Base-by-base conservation (phyloP, 2,797 vertebrate genomes). In the Amblyraja radiata region DNA sequence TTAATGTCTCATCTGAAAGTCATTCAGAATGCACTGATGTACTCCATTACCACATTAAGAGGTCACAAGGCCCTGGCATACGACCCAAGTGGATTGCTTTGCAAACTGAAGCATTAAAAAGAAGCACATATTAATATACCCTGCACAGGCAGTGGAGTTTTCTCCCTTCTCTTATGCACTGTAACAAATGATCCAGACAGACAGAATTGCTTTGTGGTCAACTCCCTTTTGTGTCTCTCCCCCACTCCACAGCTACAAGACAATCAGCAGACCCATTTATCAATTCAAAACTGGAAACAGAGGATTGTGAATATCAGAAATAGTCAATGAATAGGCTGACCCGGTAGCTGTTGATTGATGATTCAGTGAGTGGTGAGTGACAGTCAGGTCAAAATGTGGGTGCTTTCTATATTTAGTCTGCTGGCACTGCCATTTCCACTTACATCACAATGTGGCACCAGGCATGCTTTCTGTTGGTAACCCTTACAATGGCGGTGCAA, bases 221-320 rank as follows among this genome's bases (percentile, higher is more conserved):
- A 92, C 90, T 58, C 90, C 25, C 46, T 92, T 92, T 39, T 58
- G 36, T 54, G 18, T 76, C 71, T 80, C 79, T 76, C 25, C 46
- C 71, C 46, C 71, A 28, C 5, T 92, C 71, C 6, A 13, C 25
- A 61, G 16, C 39, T 74, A 25, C 6, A 25, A 54, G 39, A 39
- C 90, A 73, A 92, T 88, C 90, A 74, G 36, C 68, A 74, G 25
- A 92, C 39, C 11, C 23, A 92, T 92, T 76, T 76, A 92, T 92
- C 90, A 88, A 68, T 36, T 68, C 63, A 58, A 92, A 92, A 76
- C 71, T n/a, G 71, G 39, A 76, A 92, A 71, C 11, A 76, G 71
- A 92, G 39, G 36, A 73, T 54, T 76, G 36, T 92, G 46, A 71
- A 58, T 76, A 58, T 92, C 90, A 92, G 18, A 92, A 76, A 76